Evolutionary conservation across 2,888 invertebrate genomes (phyloP), one percentile per base, ranked within the genome.

Genomic region (Philereme vetulata): DNA sequence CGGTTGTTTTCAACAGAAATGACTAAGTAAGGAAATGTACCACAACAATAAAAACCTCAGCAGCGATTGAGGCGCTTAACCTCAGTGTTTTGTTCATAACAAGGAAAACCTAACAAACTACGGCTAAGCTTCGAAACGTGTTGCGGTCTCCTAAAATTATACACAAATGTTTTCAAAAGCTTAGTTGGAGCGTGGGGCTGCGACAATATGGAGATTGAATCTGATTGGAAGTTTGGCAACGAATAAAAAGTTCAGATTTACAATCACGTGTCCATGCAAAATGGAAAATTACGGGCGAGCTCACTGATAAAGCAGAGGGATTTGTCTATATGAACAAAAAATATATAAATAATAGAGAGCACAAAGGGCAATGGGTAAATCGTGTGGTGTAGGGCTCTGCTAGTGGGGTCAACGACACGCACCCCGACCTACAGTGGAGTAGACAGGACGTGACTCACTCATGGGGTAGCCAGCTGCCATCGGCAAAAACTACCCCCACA

Each of bases 401-500:
- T 82, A 84, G 87, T 81, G 87, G 87, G 91, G 90, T 92, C 90
- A 90, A 83, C 78, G 91, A 90, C 91, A 86, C 88, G 82, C 89
- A 90, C 90, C 91, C 90, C 87, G 90, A 77, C 80, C 81, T 81
- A 78, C 83, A 84, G 84, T 85, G 82, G 85, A 85, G 86, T 85
- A 81, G 81, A 87, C 88, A 90, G 89, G 89, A 91, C 90, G 88
- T 90, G 90, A 91, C 78, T 90, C 90, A 90, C 86, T 84, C 78
- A 78, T 84, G 86, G 90, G 89, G 90, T 84, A 83, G 86, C 88
- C 91, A 92, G 91, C 91, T 92, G 91, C 87, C 87, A 81, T 79
- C 77, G 80, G 80, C 84, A 88, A 89, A 90, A 90, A 90, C 90
- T 86, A 89, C 90, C 91, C 91, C 82, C 73, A 69, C 74, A 62